A percentile compares a stretch with the other conserved stretches of the same genome.
These are phyloP conservation scores for Dendrolimus punctatus DNA, from an alignment of 1,140 invertebrate species.

Conservation along the genomic window DNA sequence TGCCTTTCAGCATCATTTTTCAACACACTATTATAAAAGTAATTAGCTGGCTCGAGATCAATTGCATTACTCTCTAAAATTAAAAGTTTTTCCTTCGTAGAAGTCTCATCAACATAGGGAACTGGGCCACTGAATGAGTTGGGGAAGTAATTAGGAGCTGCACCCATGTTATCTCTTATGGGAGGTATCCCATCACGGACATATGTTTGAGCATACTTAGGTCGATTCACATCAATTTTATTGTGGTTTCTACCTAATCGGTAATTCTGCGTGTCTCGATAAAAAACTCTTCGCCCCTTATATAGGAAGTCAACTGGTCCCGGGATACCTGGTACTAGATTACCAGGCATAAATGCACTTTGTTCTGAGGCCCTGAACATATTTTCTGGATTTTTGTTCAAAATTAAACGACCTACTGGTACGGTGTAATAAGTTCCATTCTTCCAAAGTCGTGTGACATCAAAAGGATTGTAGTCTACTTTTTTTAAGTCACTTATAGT, in stretches of 20 bases:
- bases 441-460: slow-evolving; percentile 84
- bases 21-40: slow-evolving; percentile 39
- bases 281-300: slow-evolving; percentile 87
- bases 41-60: slow-evolving; percentile 30
- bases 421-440: slow-evolving; percentile 87
- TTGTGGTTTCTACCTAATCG: slow-evolving; percentile 87
- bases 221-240: slow-evolving; percentile 90
- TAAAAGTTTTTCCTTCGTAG: slow-evolving; percentile 21
- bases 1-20: slow-evolving; percentile 24
- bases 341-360: slow-evolving; percentile 85
- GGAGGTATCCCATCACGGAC: slow-evolving; percentile 87
- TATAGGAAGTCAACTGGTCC: slow-evolving; percentile 89
- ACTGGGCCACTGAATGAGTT: slow-evolving; percentile 91
- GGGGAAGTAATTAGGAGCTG: slow-evolving; percentile 93
- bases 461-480: slow-evolving; percentile 76
- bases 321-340: slow-evolving; percentile 88
- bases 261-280: slow-evolving; percentile 88
- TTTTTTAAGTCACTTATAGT: slow-evolving; percentile 66
- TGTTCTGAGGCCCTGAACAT: slow-evolving; percentile 91
- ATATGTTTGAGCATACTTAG: slow-evolving; percentile 73
- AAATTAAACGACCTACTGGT: slow-evolving; percentile 84
- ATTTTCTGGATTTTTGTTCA: slow-evolving; percentile 85
- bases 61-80: slow-evolving; percentile 30
- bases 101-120: slow-evolving; percentile 30
- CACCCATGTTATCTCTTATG: slow-evolving; percentile 76